These are phyloP conservation scores for Pterois miles DNA, from an alignment of 2,797 vertebrate genomes.

Conservation along the genomic window DNA sequence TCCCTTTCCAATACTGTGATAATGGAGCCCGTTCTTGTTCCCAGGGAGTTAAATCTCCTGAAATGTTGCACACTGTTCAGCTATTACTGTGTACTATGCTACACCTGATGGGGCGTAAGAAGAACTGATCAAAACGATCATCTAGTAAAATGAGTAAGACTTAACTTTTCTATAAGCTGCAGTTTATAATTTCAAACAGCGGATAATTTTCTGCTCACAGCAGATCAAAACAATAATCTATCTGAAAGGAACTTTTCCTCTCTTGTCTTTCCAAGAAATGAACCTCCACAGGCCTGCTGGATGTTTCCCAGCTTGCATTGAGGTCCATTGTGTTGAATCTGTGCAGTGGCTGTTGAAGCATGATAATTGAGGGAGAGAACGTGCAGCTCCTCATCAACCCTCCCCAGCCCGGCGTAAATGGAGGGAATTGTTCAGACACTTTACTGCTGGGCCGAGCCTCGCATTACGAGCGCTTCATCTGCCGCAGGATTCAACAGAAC, in stretches of 20 bases:
- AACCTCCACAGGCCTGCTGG: slow-evolving; percentile 17
- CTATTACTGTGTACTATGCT: too few species aligned
- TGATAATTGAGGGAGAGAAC: slow-evolving; percentile 71
- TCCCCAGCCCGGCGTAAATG: slow-evolving; percentile 56
- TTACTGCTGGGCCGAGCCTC: slow-evolving; percentile 43
- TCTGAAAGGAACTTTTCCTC: neutral
- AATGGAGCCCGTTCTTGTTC: too few species aligned
- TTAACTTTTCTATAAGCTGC: neutral
- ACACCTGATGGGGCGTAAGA: fast-evolving
- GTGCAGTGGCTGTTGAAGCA: slow-evolving; percentile 60
- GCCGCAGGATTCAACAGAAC: slow-evolving; percentile 22
- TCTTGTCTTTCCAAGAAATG: slow-evolving; percentile 26
- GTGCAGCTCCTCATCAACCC: slow-evolving; percentile 68
- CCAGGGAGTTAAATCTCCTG: too few species aligned
- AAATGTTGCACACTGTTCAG: too few species aligned
- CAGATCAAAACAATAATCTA: neutral
- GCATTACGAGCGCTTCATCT: slow-evolving; percentile 33
- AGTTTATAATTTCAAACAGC: neutral
- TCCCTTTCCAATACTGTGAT: too few species aligned
- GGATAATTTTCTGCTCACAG: neutral
- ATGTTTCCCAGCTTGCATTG: slow-evolving; percentile 30
- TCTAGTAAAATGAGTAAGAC: neutral
- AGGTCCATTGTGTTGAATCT: slow-evolving; percentile 59
- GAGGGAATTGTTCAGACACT: slow-evolving; percentile 60
- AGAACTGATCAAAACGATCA: neutral